These are phyloP conservation scores for Scolopax mira DNA, from an alignment of 2,113 vertebrate species.

Conservation along the genomic window DNA sequence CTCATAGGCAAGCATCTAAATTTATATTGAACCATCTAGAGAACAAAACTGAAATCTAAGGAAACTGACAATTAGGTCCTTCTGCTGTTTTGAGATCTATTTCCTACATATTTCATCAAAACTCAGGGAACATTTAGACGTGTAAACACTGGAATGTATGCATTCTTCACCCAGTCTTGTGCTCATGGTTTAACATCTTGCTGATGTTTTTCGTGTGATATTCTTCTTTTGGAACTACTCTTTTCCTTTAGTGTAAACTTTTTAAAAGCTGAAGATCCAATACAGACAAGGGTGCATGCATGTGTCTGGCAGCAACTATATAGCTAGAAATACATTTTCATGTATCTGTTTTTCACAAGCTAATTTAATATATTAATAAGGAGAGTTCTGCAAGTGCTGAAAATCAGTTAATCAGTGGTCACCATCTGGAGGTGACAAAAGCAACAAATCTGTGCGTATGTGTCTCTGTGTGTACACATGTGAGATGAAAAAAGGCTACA, in stretches of 20 bases:
- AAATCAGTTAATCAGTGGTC: not conserved
- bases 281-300: not conserved
- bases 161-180: not conserved
- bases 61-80: not conserved
- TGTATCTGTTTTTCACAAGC: not conserved
- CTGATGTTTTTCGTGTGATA: not conserved
- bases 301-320: not conserved
- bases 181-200: not conserved
- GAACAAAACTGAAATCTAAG: not conserved
- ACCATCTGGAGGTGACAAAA: not conserved
- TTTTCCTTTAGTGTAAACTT: not conserved
- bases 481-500: not conserved
- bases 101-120: not conserved
- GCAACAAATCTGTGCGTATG: not conserved
- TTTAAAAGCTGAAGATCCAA: not conserved
- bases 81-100: not conserved
- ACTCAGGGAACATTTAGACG: not conserved
- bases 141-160: not conserved
- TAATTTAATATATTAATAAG: not conserved
- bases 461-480: not conserved
- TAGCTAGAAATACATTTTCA: not conserved
- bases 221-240: not conserved
- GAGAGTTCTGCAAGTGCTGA: not conserved
- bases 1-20: not conserved
- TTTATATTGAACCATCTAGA: not conserved